A percentile compares a stretch with the other conserved stretches of the same genome.
These are phyloP conservation scores for Tenrec ecaudatus DNA, from an alignment of 2,113 vertebrate genomes.

Conservation along the genomic window DNA sequence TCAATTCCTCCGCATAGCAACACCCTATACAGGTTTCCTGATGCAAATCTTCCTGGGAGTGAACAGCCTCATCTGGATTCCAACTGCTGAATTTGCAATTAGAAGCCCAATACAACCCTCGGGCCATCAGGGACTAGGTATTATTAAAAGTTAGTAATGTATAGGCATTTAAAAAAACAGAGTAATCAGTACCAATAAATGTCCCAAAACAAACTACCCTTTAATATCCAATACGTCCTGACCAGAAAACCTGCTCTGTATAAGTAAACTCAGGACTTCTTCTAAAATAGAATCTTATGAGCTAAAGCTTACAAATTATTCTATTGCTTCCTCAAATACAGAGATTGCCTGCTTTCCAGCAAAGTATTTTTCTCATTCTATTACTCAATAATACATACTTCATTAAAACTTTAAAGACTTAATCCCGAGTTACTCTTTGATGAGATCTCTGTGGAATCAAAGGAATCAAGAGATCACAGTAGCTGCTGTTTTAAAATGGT, in stretches of 20 bases:
- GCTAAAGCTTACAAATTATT: conserved; percentile 60
- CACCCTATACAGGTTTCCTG: too few relatives aligned
- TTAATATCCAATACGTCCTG: background rate
- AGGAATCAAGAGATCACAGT: conserved; percentile 67
- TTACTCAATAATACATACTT: conserved; percentile 67
- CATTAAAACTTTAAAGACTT: conserved; percentile 67
- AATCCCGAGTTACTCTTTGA: conserved; percentile 64
- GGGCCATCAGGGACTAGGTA: too few relatives aligned
- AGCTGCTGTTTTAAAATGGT: conserved; percentile 50
- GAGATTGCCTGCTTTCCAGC: conserved; percentile 47
- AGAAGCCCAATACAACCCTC: too few relatives aligned
- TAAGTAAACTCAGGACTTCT: background rate
- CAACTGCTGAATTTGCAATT: too few relatives aligned
- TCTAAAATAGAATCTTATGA: conserved; percentile 5
- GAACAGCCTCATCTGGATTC: too few relatives aligned
- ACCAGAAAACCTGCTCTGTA: background rate
- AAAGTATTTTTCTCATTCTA: conserved; percentile 68
- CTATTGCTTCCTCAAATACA: conserved; percentile 38
- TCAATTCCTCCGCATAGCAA: too few relatives aligned
- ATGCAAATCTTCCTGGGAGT: too few relatives aligned
- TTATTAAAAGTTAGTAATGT: too few relatives aligned
- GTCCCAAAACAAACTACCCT: conserved; percentile 23
- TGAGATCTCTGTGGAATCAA: conserved; percentile 69
- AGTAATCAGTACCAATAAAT: background rate
- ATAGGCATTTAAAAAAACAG: background rate